Evolutionary conservation across 23 tunicate genomes (phyloP), one percentile per base, ranked within the genome.

Genomic region (Phallusia fumigata): DNA sequence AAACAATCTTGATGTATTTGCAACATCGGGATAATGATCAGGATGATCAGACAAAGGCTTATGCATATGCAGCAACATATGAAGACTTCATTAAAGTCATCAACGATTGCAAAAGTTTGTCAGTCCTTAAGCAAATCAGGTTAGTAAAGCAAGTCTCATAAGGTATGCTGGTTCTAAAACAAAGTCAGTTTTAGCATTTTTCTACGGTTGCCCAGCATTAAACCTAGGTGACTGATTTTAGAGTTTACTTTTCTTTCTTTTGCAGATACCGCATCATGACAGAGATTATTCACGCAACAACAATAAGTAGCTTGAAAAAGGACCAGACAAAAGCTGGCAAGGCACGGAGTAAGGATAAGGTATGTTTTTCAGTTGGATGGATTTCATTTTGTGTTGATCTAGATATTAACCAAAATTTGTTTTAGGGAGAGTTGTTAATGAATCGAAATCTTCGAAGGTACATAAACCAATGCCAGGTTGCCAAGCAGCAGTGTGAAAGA

Each of bases 381-480:
- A 58, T 58, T 58, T 58, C 13, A 6, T n/a, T 34, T 33, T 10
- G 30, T 11, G 18, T 11, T 33, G 40, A 75, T 6, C 12, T 75
- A 31, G 8, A 40, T 40, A 5, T 3, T 3, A 40, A 5, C 47
- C 10, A 10, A 40, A 40, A 40, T 40, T 12, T 81, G 31, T 65
- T 53, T 82, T 45, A 90, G 95, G 98, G 98, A 28, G 93, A 93
- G 74, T 79, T 93, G 8, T 65, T 93, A 26, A 76, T 93, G n/a
- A 89, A 79, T 30, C 35, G 98, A 28, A 80, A 93, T 64, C 79
- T 93, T 73, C 88, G 89, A 64, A 85, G 92, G 28, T 93, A 93
- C 87, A 85, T 93, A 31, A 93, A 93, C 52, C 98, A 93, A 72
- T 93, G 98, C 51, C 90, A 93, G 33, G 98, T 93, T 36, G 98